Conservation (phyloP, 2,113 vertebrate genomes). For the Todiramphus chloris region DNA sequence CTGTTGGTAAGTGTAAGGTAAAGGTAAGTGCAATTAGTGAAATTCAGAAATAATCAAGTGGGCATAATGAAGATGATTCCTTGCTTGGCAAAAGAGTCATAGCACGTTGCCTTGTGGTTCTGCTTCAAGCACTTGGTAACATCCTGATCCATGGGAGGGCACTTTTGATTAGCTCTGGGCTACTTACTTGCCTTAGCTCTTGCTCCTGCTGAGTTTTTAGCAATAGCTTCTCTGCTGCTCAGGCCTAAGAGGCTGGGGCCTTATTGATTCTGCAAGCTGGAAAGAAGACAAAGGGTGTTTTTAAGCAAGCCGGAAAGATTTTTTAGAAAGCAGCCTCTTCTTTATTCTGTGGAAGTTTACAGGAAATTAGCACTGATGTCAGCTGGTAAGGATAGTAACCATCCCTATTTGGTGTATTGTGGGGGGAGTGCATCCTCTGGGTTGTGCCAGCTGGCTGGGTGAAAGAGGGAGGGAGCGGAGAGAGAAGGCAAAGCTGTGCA, state of each 20-base stretch:
- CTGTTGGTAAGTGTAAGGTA: neutral
- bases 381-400: constrained; percentile 10
- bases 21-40: constrained; percentile 49
- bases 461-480: neutral
- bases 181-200: constrained; percentile 35
- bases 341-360: constrained; percentile 34
- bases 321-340: constrained; percentile 19
- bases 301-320: constrained; percentile 45
- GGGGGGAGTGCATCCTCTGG: neutral
- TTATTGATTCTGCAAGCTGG: constrained; percentile 54
- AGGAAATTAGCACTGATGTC: constrained; percentile 49
- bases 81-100: constrained; percentile 13
- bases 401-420: neutral
- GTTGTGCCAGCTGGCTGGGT: neutral
- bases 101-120: neutral
- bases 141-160: constrained; percentile 47
- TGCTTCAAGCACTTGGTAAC: constrained; percentile 44
- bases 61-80: constrained; percentile 23
- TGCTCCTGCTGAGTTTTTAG: constrained; percentile 46
- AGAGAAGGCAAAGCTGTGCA: neutral
- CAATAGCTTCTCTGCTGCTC: constrained; percentile 35
- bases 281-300: constrained; percentile 54
- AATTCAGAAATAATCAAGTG: constrained; percentile 10
- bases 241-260: neutral
- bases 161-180: constrained; percentile 55